Percentiles rank a stretch among this genome's conserved stretches.
Evolutionary conservation across 2,888 invertebrate genomes (phyloP).

Genomic region (Campoplex capitator): DNA sequence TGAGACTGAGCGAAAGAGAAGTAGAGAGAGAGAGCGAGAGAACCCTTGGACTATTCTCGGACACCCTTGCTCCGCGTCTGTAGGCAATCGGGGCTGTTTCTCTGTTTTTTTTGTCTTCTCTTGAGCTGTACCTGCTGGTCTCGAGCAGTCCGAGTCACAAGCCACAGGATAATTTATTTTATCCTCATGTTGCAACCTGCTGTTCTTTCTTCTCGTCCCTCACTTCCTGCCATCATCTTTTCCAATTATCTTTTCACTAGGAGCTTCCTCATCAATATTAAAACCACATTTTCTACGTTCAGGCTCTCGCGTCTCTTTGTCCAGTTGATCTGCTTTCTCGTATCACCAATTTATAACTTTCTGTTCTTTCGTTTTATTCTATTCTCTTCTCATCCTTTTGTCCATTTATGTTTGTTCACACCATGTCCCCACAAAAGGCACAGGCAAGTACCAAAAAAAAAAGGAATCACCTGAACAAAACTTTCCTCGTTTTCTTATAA

Average conservation of each 20-base stretch:
- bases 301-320: slow-evolving; percentile 24
- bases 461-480: not conserved
- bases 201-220: slow-evolving; percentile 35
- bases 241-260: slow-evolving; percentile 13
- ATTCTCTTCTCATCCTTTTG: not conserved
- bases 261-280: slow-evolving; percentile 53
- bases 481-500: slow-evolving; percentile 6
- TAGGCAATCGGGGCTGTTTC: slow-evolving; percentile 35
- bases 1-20: not conserved
- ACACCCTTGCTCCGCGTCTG: slow-evolving; percentile 52
- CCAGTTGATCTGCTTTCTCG: not conserved
- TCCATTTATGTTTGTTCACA: not conserved
- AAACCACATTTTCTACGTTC: slow-evolving; percentile 17
- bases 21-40: slow-evolving; percentile 9
- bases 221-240: slow-evolving; percentile 27
- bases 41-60: slow-evolving; percentile 48
- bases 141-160: slow-evolving; percentile 46
- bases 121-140: slow-evolving; percentile 51
- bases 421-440: not conserved
- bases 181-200: slow-evolving; percentile 58
- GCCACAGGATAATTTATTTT: slow-evolving; percentile 65
- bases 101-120: slow-evolving; percentile 34
- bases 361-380: not conserved
- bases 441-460: not conserved
- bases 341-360: slow-evolving; percentile 8